phyloP scores from a whole-genome alignment of 2,888 invertebrate genomes.

The Melanostoma scalare region DNA sequence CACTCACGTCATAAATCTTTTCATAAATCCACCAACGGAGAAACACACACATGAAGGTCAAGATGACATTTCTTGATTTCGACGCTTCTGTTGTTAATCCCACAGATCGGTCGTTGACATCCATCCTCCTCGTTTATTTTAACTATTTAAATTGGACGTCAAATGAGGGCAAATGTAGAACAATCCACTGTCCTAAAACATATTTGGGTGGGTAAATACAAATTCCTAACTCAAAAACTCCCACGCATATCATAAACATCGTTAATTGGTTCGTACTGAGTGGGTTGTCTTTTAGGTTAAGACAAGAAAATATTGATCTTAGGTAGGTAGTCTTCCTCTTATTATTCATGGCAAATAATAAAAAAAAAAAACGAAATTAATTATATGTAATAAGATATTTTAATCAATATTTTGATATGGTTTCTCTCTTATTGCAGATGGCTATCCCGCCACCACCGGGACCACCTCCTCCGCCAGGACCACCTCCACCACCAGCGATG shows the following conservation, averaged over 20 bases:
- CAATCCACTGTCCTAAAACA: constrained; percentile 33
- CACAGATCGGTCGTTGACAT: constrained; percentile 57
- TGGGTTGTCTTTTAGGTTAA: constrained; percentile 46
- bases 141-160: neutral
- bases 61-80: constrained; percentile 42
- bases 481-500: constrained; percentile 85
- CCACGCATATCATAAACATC: constrained; percentile 23
- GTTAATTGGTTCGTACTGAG: constrained; percentile 23
- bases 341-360: constrained; percentile 4
- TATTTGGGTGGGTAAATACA: constrained; percentile 17
- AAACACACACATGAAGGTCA: constrained; percentile 51
- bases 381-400: constrained; percentile 10
- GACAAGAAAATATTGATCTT: constrained; percentile 3
- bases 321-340: constrained; percentile 4
- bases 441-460: constrained; percentile 84
- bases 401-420: neutral
- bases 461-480: constrained; percentile 86
- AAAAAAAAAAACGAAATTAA: constrained; percentile 10
- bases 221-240: constrained; percentile 4
- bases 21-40: constrained; percentile 27
- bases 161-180: constrained; percentile 50
- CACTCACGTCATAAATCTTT: constrained; percentile 34
- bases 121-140: constrained; percentile 23
- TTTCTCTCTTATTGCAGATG: constrained; percentile 76
- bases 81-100: constrained; percentile 16